These are phyloP conservation scores for Melanotaenia boesemani DNA, from an alignment of 2,797 vertebrate genomes.

Conservation along the genomic window DNA sequence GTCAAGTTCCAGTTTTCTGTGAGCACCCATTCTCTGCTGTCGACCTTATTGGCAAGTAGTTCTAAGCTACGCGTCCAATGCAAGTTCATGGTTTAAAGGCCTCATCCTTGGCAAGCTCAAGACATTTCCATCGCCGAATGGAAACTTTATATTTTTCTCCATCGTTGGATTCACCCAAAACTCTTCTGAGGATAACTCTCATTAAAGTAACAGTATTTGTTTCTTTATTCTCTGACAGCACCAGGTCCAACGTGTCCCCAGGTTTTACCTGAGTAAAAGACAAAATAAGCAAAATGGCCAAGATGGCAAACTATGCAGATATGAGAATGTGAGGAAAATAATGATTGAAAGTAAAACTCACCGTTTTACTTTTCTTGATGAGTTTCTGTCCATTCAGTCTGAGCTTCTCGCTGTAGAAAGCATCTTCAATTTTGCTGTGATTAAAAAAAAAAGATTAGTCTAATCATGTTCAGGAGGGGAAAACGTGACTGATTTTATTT, in stretches of 20 bases:
- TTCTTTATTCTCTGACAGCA: conserved; percentile 87
- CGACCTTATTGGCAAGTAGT: neutral
- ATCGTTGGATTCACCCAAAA: conserved; percentile 81
- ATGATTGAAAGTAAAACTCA: conserved; percentile 69
- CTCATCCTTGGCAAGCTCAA: conserved; percentile 87
- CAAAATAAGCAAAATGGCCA: neutral
- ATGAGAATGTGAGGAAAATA: neutral
- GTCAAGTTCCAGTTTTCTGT: conserved; percentile 3
- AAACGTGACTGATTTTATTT: neutral
- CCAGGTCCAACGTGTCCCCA: conserved; percentile 91
- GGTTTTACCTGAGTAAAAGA: conserved; percentile 87
- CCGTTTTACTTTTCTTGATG: conserved; percentile 96
- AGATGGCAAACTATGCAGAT: neutral
- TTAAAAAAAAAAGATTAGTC: conserved; percentile 15
- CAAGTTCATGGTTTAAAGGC: conserved; percentile 69
- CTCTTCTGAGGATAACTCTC: conserved; percentile 87
- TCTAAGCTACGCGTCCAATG: neutral
- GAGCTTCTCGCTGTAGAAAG: conserved; percentile 92
- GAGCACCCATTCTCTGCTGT: neutral
- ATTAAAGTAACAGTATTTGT: conserved; percentile 87
- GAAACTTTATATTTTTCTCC: conserved; percentile 88
- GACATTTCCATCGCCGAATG: conserved; percentile 90
- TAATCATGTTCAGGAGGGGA: neutral
- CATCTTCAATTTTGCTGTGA: conserved; percentile 94
- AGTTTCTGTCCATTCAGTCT: conserved; percentile 93